phyloP scores from a whole-genome alignment of 2,113 vertebrate species.

The Aleadryas rufinucha region DNA sequence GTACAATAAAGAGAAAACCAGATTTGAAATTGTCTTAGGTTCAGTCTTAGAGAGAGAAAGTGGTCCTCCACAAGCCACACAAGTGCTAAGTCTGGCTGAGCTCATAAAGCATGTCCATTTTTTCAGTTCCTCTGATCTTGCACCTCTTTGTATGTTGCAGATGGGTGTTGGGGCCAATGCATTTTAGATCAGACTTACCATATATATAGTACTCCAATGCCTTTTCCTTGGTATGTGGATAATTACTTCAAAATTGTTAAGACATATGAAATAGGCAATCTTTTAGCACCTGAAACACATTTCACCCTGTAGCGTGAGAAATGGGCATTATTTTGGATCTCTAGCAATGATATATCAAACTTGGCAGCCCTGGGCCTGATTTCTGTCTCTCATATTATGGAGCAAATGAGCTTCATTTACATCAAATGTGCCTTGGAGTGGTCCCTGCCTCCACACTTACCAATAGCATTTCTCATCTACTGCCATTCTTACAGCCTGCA shows the following conservation, averaged over 20 bases:
- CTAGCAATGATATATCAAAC: background rate
- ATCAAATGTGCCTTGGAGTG: background rate
- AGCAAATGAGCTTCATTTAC: background rate
- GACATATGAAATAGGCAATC: background rate
- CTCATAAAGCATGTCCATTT: background rate
- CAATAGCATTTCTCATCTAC: background rate
- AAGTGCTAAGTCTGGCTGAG: background rate
- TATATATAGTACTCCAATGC: background rate
- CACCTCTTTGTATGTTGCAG: accelerated
- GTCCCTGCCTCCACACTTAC: background rate
- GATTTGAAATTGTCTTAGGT: background rate
- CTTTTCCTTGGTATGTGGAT: background rate
- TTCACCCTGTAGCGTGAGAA: background rate
- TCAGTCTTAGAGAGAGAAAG: background rate
- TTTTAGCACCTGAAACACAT: background rate
- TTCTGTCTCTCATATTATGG: background rate
- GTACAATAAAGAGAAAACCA: background rate
- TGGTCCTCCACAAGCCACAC: background rate
- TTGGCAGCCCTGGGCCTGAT: background rate
- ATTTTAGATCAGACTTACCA: background rate
- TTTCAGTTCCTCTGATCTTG: background rate
- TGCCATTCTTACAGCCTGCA: background rate
- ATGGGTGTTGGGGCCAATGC: background rate
- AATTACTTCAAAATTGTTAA: background rate
- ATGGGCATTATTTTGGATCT: background rate